These are phyloP conservation scores for Osmoderma eremita DNA, from an alignment of 2,888 invertebrate species.

Conservation along the genomic window DNA sequence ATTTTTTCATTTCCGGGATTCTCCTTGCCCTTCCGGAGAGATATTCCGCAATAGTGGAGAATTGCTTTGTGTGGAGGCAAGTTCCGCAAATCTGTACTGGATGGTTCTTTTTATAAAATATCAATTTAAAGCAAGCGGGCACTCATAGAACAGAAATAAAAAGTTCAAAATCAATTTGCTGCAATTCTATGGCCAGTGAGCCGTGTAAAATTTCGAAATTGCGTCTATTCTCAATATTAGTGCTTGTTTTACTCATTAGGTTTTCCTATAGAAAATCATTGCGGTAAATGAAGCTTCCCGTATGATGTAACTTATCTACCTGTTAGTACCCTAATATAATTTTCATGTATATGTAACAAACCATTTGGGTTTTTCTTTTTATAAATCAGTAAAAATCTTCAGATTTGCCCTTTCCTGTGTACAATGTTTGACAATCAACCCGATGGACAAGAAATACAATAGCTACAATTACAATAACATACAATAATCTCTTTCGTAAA, in stretches of 20 bases:
- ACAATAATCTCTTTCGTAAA: too few relatives aligned
- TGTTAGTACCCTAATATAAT: neutral
- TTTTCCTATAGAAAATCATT: neutral
- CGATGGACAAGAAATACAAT: too few relatives aligned
- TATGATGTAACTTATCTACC: neutral
- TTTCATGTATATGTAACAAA: too few relatives aligned
- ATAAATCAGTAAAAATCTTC: too few relatives aligned
- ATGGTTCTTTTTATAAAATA: slow-evolving; percentile 37
- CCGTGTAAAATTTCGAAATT: slow-evolving; percentile 42
- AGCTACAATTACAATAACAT: too few relatives aligned
- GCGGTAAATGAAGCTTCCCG: neutral
- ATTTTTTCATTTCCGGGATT: slow-evolving; percentile 20
- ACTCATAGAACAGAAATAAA: slow-evolving; percentile 6
- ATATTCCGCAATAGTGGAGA: neutral
- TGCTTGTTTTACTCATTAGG: neutral
- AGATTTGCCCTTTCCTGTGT: too few relatives aligned
- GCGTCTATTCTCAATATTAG: slow-evolving; percentile 23
- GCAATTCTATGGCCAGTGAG: slow-evolving; percentile 48
- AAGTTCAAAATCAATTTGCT: slow-evolving; percentile 50
- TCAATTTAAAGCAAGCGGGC: slow-evolving; percentile 34
- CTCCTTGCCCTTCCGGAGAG: slow-evolving; percentile 1
- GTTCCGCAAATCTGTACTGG: slow-evolving; percentile 28
- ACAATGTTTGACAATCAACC: too few relatives aligned
- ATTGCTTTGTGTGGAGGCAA: slow-evolving; percentile 20
- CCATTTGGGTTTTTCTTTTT: too few relatives aligned